These are phyloP conservation scores for Eumaeus atala DNA, from an alignment of 1,140 invertebrate genomes.

Conservation along the genomic window DNA sequence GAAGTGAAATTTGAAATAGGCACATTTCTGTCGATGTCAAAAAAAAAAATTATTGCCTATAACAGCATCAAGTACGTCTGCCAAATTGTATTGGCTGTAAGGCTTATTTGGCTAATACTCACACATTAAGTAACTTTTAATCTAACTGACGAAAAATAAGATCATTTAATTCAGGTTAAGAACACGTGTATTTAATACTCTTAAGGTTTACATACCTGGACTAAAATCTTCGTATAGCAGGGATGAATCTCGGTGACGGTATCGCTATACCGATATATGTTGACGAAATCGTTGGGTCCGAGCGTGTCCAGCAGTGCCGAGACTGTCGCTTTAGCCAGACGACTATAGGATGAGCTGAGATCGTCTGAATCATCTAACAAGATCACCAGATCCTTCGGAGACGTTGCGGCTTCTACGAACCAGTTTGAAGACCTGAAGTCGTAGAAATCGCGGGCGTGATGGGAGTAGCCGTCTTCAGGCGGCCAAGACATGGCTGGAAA, in stretches of 20 bases:
- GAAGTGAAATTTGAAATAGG: no score
- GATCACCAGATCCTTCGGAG: slow-evolving; percentile 96
- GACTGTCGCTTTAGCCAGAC: slow-evolving; percentile 90
- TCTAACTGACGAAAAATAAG: no score
- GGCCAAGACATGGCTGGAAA: slow-evolving; percentile 66
- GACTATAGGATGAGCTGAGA: slow-evolving; percentile 88
- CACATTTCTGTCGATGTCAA: no score
- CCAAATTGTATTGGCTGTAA: no score
- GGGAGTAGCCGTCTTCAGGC: slow-evolving; percentile 64
- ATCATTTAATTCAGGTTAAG: no score
- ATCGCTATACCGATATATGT: slow-evolving; percentile 90
- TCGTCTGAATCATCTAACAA: slow-evolving; percentile 92
- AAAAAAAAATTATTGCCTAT: no score
- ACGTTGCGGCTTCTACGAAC: slow-evolving; percentile 97
- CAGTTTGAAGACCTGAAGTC: slow-evolving; percentile 91
- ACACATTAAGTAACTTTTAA: no score
- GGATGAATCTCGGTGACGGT: slow-evolving; percentile 83
- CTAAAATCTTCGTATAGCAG: slow-evolving; percentile 91
- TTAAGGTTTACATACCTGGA: slow-evolving; percentile 77
- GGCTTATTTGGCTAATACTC: no score
- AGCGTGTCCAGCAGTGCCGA: slow-evolving; percentile 94
- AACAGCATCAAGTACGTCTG: no score
- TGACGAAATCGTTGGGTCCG: slow-evolving; percentile 97
- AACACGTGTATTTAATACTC: no score
- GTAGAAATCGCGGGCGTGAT: slow-evolving; percentile 83